These are phyloP conservation scores for Hemibagrus wyckioides DNA, from an alignment of 2,113 vertebrate species.

Conservation along the genomic window DNA sequence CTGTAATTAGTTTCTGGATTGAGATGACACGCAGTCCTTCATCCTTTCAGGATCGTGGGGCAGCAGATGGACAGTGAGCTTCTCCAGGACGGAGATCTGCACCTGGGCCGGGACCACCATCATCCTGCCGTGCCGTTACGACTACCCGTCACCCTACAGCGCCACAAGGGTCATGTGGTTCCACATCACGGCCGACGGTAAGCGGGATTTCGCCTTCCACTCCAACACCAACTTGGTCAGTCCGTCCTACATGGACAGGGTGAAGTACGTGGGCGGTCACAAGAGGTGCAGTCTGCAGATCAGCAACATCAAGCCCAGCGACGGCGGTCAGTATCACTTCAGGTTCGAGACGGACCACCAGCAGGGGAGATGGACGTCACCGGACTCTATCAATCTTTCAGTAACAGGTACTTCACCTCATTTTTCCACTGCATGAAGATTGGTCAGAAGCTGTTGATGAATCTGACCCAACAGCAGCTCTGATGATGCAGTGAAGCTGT, in stretches of 20 bases:
- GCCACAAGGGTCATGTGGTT: constrained; percentile 76
- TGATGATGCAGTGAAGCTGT: neutral
- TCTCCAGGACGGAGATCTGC: constrained; percentile 73
- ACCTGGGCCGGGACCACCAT: constrained; percentile 75
- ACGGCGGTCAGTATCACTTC: constrained; percentile 75
- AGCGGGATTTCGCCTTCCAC: constrained; percentile 70
- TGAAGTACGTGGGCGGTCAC: constrained; percentile 63
- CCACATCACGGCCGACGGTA: constrained; percentile 68
- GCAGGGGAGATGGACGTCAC: constrained; percentile 74
- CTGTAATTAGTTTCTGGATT: neutral
- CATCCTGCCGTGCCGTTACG: constrained; percentile 73
- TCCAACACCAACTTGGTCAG: constrained; percentile 68
- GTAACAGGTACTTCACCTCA: constrained; percentile 66
- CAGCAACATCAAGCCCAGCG: constrained; percentile 67
- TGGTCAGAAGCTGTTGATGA: neutral
- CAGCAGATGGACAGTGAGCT: constrained; percentile 71
- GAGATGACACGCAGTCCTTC: neutral
- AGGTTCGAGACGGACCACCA: constrained; percentile 75
- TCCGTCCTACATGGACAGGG: constrained; percentile 66
- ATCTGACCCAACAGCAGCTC: neutral
- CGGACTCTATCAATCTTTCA: constrained; percentile 67
- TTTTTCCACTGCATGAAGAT: neutral
- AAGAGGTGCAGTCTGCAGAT: constrained; percentile 68
- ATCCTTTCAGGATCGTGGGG: constrained; percentile 60
- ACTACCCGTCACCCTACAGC: constrained; percentile 73